phyloP scores from a whole-genome alignment of 2,888 invertebrate genomes.

The Pheosia tremula region DNA sequence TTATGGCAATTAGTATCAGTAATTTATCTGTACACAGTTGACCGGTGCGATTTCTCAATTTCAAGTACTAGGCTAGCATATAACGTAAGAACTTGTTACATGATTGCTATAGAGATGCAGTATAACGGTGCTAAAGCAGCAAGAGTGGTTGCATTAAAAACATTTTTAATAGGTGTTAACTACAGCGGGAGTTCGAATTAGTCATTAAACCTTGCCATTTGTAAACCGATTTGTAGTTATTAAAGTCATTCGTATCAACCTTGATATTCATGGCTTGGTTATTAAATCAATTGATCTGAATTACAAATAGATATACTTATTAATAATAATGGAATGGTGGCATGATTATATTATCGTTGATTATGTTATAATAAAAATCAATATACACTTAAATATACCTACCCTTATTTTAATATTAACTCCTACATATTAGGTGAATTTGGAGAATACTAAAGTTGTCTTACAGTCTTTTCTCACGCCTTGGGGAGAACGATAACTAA shows the following conservation, averaged over 20 bases:
- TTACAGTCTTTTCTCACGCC: too few relatives aligned
- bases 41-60: neutral
- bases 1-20: too few relatives aligned
- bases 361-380: neutral
- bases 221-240: conserved; percentile 12
- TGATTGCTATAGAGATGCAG: neutral
- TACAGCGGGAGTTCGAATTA: neutral
- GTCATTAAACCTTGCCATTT: conserved; percentile 20
- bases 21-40: too few relatives aligned
- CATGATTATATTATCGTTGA: too few relatives aligned
- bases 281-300: conserved; percentile 29
- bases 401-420: too few relatives aligned
- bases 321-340: too few relatives aligned
- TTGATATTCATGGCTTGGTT: conserved; percentile 15
- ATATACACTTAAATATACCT: too few relatives aligned
- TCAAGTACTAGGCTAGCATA: neutral
- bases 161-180: too few relatives aligned
- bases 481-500: too few relatives aligned
- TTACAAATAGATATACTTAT: conserved; percentile 26
- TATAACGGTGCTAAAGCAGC: neutral
- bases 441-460: too few relatives aligned
- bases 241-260: conserved; percentile 15
- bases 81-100: neutral
- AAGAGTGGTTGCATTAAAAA: neutral
- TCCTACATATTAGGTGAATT: too few relatives aligned